Evolutionary conservation across 2,797 vertebrate species (phyloP), one percentile per base, ranked within the genome.

Genomic region (Myoxocephalus aenaeus): DNA sequence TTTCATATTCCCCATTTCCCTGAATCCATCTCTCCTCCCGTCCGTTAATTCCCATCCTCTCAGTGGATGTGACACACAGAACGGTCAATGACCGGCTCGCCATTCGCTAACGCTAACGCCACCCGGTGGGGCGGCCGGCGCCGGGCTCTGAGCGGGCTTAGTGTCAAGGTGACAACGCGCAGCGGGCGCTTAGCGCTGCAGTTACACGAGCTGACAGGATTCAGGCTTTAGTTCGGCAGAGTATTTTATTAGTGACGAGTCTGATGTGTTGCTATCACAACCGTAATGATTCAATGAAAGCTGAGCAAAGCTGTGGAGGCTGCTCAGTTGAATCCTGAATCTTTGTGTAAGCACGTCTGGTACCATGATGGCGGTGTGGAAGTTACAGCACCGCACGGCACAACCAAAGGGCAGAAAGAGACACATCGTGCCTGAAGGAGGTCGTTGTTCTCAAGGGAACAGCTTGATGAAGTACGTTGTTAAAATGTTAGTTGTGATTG

Each of bases 141-240:
- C 74, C 57, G 13, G 92, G 84, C 78, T 80, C 86, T 84, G 80
- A 88, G 92, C 73, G 51, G 83, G 81, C 85, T 90, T 87, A 68
- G 38, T 77, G 79, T 87, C 70, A 73, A 48, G 2, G 38, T 70
- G 67, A 86, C 59, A 82, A 81, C 71, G 67, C 12, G 7, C 15
- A 73, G 71, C 59, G 36, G 59, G 79, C 83, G 66, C 58, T 53
- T 82, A 90, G 75, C 58, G 38, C 85, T 83, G 89, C 73, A 27
- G 83, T 94, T 87, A 87, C 82, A 70, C 70, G 82, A 92, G 83
- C 74, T 85, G 90, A 90, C 78, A 86, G 86, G 82, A 73, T 86
- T 92, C 87, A 90, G 94, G 93, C 93, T 95, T 94, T 48, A 90
- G 95, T 94, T 96, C 93, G 95, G 83, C 69, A 85, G 84, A 87